Evolutionary conservation across 2,888 invertebrate genomes (phyloP).

Genomic region (Tillus elongatus): DNA sequence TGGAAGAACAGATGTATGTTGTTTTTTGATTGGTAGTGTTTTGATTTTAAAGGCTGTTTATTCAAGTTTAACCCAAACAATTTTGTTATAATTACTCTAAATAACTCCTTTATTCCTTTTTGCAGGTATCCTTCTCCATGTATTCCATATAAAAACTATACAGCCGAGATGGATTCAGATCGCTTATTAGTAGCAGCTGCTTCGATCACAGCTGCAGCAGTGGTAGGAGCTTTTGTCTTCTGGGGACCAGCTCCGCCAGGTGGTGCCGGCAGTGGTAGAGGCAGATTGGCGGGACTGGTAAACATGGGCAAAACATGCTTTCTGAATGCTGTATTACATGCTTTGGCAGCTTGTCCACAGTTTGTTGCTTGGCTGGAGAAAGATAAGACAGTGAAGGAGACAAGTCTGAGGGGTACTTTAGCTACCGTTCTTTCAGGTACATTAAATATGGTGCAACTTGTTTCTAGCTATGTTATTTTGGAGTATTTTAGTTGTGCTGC

Average conservation of each 20-base stretch:
- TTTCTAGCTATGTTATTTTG: slow-evolving; percentile 24
- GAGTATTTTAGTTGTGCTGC: slow-evolving; percentile 6
- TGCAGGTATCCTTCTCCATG: no score
- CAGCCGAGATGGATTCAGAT: slow-evolving; percentile 57
- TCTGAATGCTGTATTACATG: slow-evolving; percentile 83
- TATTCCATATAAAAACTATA: no score
- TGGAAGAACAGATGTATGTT: no score
- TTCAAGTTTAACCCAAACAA: no score
- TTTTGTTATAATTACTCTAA: no score
- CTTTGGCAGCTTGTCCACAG: slow-evolving; percentile 76
- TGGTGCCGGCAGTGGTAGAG: slow-evolving; percentile 50
- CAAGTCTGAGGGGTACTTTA: slow-evolving; percentile 64
- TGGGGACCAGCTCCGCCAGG: slow-evolving; percentile 67
- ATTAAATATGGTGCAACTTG: no score
- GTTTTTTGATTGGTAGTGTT: no score
- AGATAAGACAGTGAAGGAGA: slow-evolving; percentile 53
- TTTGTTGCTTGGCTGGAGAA: slow-evolving; percentile 76
- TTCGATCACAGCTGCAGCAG: slow-evolving; percentile 70
- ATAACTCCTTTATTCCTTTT: no score
- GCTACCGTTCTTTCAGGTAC: slow-evolving; percentile 68
- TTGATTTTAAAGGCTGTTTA: no score
- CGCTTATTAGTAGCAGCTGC: slow-evolving; percentile 71
- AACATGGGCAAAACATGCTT: slow-evolving; percentile 92
- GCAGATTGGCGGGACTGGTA: slow-evolving; percentile 74
- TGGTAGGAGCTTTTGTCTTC: slow-evolving; percentile 73